Conservation (phyloP, 2,888 invertebrate genomes). For the Cephonodes hylas region DNA sequence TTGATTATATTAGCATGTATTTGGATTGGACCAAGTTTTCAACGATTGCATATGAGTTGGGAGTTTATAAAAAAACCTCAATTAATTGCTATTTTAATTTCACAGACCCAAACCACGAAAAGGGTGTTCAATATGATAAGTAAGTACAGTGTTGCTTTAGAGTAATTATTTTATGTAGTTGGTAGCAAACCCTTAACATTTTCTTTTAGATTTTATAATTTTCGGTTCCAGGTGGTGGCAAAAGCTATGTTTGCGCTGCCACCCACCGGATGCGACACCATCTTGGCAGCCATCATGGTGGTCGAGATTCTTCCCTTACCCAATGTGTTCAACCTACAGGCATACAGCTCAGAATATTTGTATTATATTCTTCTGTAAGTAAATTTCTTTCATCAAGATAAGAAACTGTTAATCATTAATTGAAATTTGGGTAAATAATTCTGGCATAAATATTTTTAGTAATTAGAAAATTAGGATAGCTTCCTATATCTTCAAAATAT, state of each 20-base stretch:
- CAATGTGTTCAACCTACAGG: conserved; percentile 86
- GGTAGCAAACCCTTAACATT: background rate
- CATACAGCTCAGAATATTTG: conserved; percentile 64
- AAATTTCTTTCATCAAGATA: background rate
- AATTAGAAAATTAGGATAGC: no score
- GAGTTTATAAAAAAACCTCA: no score
- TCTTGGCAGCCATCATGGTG: conserved; percentile 86
- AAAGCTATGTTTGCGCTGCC: conserved; percentile 84
- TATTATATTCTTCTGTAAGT: conserved; percentile 69
- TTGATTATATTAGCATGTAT: no score
- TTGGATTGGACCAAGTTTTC: no score
- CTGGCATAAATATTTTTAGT: no score
- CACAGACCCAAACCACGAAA: conserved; percentile 30
- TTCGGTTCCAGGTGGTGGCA: conserved; percentile 82
- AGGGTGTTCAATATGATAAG: conserved; percentile 14
- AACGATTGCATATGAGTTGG: no score
- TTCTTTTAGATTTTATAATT: conserved; percentile 3
- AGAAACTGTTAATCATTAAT: no score
- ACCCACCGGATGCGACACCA: conserved; percentile 77
- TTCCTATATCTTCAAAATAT: no score
- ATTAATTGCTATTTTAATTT: conserved; percentile 13
- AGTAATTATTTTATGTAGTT: background rate
- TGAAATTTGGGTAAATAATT: no score
- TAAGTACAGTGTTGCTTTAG: conserved; percentile 12
- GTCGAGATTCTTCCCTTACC: conserved; percentile 85